Evolutionary conservation across 35 echinoderm and acorn worm species (phyloP), one percentile per base, ranked within the genome.

Genomic region (Holothuria glaberrima): DNA sequence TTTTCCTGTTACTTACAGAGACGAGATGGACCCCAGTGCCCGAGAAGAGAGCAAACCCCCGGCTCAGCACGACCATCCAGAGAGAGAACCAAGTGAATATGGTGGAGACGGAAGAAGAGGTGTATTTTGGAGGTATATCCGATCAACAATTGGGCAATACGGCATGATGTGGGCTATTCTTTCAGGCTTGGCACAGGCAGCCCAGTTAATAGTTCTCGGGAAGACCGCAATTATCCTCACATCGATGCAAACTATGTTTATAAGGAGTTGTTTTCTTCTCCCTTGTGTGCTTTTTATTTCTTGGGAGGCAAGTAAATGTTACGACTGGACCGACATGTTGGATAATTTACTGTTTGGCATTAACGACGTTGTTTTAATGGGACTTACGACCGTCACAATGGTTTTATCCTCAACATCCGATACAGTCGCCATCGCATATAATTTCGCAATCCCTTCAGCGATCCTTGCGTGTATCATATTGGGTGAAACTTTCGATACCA

Each of bases 81-180:
- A 6, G 10, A 33, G 4, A 29, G 2, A 6, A 22, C 24, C 31
- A 27, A 16, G 66, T 25, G 31, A 33, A n/a, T 6, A 2, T 27
- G 31, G 25, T 16, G 12, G 26, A 30, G 18, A 27, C 0, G 66
- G 25, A 69, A 27, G 7, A n/a, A 22, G 17, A 10, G 66, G 66
- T 22, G 24, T 14, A 69, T 69, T 30, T 69, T 25, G 66, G 66
- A 14, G 25, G 66, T 33, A 27, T 12, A 14, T 30, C 13, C 26
- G 31, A 30, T 12, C 66, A 29, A 78, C 13, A 35, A 2, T 44
- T 25, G 74, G 16, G 0, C n/a, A 78, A 78, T 20, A 24, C 5
- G 79, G 79, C 9, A n/a, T 58, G 18, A 56, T 82, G 44, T 82
- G 79, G 79, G 79, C 79, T 82, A 19, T 82, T 12, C 14, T 82